Conservation (phyloP, 1,140 invertebrate genomes). For the Hyposmocoma kahamanoa region DNA sequence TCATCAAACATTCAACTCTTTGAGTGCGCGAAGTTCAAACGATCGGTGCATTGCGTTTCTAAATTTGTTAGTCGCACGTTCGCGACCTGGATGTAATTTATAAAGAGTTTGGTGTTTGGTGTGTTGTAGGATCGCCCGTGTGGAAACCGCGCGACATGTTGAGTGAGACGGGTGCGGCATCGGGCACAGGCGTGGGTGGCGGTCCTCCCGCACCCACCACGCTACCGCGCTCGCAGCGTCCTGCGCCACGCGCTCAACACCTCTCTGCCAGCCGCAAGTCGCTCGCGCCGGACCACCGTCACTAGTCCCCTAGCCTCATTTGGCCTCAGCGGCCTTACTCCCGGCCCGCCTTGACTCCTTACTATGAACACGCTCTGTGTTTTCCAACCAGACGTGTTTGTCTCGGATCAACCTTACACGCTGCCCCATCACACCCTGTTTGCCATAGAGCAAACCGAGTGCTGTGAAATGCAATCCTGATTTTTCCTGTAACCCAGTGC, state of each 20-base stretch:
- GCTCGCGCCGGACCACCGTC: constrained; percentile 69
- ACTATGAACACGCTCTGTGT: too few relatives aligned
- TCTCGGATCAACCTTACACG: too few relatives aligned
- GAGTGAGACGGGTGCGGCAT: constrained; percentile 40
- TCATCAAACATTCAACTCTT: constrained; percentile 76
- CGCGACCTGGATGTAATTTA: constrained; percentile 24
- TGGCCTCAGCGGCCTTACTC: background rate
- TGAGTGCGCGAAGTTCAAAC: constrained; percentile 27
- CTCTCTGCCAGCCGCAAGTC: constrained; percentile 71
- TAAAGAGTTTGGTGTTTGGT: constrained; percentile 75
- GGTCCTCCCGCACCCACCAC: constrained; percentile 53
- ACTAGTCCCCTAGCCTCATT: constrained; percentile 29
- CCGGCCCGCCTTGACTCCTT: too few relatives aligned
- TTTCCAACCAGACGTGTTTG: too few relatives aligned
- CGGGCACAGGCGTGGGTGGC: constrained; percentile 19
- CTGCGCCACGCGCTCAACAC: constrained; percentile 61
- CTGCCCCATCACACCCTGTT: background rate
- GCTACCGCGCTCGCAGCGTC: constrained; percentile 67
- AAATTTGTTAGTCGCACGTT: constrained; percentile 28
- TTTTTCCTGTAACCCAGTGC: background rate
- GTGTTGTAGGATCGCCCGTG: constrained; percentile 89
- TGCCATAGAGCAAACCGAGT: background rate
- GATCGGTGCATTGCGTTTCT: constrained; percentile 29
- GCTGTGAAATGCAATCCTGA: background rate
- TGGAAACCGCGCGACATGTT: constrained; percentile 91